Evolutionary conservation across 2,113 vertebrate species (phyloP).

Genomic region (Gymnogyps californianus): DNA sequence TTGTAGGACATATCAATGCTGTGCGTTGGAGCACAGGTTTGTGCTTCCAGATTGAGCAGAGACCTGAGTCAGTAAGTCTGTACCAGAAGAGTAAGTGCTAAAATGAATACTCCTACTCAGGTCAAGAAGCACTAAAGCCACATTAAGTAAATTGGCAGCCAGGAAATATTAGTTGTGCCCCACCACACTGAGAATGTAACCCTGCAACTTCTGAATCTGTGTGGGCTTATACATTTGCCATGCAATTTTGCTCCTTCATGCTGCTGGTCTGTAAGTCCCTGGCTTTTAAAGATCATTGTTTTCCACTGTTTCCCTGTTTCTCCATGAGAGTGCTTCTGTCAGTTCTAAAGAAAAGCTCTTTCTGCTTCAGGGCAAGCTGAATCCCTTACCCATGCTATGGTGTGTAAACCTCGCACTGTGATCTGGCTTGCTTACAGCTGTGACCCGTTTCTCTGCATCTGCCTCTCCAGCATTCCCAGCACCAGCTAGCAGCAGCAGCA

Average conservation of each 20-base stretch:
- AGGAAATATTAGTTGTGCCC: background rate
- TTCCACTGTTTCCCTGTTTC: background rate
- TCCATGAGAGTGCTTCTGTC: background rate
- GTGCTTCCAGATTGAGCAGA: background rate
- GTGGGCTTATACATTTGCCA: background rate
- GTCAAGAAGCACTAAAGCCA: background rate
- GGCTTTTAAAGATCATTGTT: background rate
- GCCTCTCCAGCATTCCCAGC: background rate
- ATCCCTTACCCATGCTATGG: accelerated
- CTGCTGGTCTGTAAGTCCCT: background rate
- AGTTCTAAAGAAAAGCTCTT: background rate
- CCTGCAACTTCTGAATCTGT: background rate
- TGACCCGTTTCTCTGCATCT: background rate
- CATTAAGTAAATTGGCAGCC: background rate
- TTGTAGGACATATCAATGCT: accelerated
- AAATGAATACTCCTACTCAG: background rate
- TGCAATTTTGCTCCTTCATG: background rate
- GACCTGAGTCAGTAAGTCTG: background rate
- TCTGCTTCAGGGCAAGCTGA: background rate
- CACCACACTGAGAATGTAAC: background rate
- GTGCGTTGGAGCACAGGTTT: background rate
- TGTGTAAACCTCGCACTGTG: background rate
- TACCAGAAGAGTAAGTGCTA: background rate
- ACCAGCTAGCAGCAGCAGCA: background rate
- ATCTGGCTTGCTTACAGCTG: background rate